phyloP scores from a whole-genome alignment of 2,797 vertebrate species.

The Apogon talboti region DNA sequence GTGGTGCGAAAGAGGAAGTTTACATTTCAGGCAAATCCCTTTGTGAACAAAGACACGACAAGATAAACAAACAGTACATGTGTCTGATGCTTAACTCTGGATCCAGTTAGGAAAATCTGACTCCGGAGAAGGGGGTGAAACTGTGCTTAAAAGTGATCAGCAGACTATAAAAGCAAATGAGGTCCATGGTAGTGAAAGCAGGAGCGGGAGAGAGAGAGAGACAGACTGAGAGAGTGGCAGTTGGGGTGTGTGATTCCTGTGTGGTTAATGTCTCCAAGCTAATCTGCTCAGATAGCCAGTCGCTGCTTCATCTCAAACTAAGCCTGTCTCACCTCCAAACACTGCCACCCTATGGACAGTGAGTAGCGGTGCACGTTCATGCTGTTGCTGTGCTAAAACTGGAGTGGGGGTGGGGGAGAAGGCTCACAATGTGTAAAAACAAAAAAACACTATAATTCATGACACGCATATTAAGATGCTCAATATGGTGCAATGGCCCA shows the following conservation, averaged over 20 bases:
- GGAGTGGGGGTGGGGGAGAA: slow-evolving; percentile 11
- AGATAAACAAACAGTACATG: slow-evolving; percentile 72
- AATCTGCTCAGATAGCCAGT: slow-evolving; percentile 70
- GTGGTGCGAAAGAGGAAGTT: slow-evolving; percentile 75
- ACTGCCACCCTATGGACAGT: slow-evolving; percentile 83
- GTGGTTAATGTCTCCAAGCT: slow-evolving; percentile 69
- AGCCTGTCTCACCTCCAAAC: slow-evolving; percentile 72
- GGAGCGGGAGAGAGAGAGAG: slow-evolving; percentile 2
- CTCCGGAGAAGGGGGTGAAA: slow-evolving; percentile 24
- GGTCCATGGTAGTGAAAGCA: slow-evolving; percentile 29
- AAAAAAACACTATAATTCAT: slow-evolving; percentile 42
- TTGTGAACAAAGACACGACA: slow-evolving; percentile 72
- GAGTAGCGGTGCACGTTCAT: slow-evolving; percentile 55
- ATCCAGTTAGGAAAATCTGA: slow-evolving; percentile 47
- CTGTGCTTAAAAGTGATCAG: slow-evolving; percentile 47
- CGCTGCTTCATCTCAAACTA: slow-evolving; percentile 70
- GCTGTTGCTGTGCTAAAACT: slow-evolving; percentile 49
- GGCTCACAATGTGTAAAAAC: slow-evolving; percentile 32
- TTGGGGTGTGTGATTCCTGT: slow-evolving; percentile 73
- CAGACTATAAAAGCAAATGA: slow-evolving; percentile 26
- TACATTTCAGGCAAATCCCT: slow-evolving; percentile 78
- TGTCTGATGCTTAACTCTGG: slow-evolving; percentile 58
- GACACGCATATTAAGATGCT: slow-evolving; percentile 46
- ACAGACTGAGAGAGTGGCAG: slow-evolving; percentile 48
- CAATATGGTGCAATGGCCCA: slow-evolving; percentile 36